Percentiles rank a stretch among this genome's conserved stretches.
Conservation (phyloP, 2,888 invertebrate genomes). For the Aspidiotus destructor region DNA sequence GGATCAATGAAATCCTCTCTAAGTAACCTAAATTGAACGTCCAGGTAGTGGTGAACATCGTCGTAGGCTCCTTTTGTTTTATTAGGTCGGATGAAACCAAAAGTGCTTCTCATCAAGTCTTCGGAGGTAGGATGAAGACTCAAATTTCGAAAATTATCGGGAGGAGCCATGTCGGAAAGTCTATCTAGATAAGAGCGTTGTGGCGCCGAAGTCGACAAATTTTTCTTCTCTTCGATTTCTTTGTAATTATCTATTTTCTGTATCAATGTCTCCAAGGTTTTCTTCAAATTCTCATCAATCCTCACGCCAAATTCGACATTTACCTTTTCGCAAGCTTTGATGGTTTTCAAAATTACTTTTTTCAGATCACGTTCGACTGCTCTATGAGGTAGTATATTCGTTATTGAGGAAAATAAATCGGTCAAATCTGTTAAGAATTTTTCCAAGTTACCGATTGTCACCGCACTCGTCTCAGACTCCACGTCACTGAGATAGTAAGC, state of each 20-base stretch:
- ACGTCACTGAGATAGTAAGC: slow-evolving; percentile 34
- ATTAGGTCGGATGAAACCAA: slow-evolving; percentile 49
- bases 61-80: slow-evolving; percentile 54
- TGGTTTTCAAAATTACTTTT: slow-evolving; percentile 38
- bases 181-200: too few relatives aligned
- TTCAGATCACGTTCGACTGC: slow-evolving; percentile 40
- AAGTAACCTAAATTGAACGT: slow-evolving; percentile 64
- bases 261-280: too few relatives aligned
- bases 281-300: too few relatives aligned
- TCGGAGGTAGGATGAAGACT: slow-evolving; percentile 48
- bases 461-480: slow-evolving; percentile 34
- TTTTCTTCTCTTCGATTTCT: too few relatives aligned
- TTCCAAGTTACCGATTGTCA: slow-evolving; percentile 37
- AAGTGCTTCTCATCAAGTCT: slow-evolving; percentile 42
- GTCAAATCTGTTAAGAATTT: slow-evolving; percentile 38
- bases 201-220: too few relatives aligned
- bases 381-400: slow-evolving; percentile 39
- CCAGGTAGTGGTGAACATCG: slow-evolving; percentile 61
- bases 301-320: too few relatives aligned
- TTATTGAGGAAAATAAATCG: too few relatives aligned
- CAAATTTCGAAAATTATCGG: slow-evolving; percentile 47
- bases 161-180: too few relatives aligned
- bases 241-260: too few relatives aligned
- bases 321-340: slow-evolving; percentile 37
- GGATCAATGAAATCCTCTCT: slow-evolving; percentile 72